Conservation (phyloP, 2,888 invertebrate genomes). For the Microctonus aethiopoides region DNA sequence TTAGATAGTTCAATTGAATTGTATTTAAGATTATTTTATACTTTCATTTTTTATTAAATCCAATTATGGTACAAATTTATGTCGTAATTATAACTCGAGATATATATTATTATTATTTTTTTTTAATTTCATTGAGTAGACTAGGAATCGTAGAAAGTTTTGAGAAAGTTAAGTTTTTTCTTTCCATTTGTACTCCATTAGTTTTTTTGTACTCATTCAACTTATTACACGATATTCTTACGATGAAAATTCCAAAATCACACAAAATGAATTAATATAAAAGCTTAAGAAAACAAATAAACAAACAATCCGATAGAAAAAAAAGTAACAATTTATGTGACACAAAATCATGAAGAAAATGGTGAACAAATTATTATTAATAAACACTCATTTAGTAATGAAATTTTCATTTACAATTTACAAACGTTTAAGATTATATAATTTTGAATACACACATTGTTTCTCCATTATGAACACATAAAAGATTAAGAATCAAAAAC, state of each 20-base stretch:
- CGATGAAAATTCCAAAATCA: background rate
- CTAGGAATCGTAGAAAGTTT: background rate
- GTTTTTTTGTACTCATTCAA: background rate
- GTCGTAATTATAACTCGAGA: background rate
- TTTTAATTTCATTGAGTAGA: background rate
- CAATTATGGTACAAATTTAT: slow-evolving; percentile 1
- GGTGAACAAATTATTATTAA: background rate
- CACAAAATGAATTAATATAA: background rate
- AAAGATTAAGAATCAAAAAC: background rate
- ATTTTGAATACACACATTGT: background rate
- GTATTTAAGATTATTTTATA: background rate
- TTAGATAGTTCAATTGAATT: background rate
- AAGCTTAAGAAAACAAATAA: too few relatives aligned
- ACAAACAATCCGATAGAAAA: background rate
- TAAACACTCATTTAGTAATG: background rate
- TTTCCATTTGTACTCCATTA: background rate
- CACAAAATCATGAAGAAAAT: background rate
- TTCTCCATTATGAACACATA: background rate
- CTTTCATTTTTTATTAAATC: background rate
- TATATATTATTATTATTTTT: too few relatives aligned
- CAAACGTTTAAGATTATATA: background rate
- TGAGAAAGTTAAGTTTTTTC: background rate
- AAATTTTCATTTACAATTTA: background rate
- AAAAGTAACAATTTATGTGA: background rate
- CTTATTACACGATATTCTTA: background rate